Conservation (phyloP, 2,797 vertebrate species). For the Heteromormyrus szaboi region DNA sequence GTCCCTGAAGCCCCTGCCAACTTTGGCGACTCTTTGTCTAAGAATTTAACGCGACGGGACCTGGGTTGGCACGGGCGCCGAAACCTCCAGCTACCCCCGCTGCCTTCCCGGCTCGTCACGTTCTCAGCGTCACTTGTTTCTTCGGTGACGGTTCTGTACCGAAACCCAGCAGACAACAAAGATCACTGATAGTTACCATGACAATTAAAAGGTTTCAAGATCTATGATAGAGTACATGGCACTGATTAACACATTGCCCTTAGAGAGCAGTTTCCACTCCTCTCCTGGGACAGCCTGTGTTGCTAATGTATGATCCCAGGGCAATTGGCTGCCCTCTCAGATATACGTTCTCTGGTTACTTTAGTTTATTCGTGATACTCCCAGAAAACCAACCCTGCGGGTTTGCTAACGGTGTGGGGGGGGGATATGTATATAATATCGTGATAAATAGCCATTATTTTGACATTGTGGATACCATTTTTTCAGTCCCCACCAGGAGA, state of each 20-base stretch:
- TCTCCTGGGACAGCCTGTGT: neutral
- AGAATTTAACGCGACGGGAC: neutral
- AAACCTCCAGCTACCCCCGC: too few species aligned
- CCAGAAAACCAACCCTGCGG: neutral
- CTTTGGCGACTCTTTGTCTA: conserved; percentile 1
- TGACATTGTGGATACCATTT: neutral
- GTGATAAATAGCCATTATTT: neutral
- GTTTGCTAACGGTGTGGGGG: neutral
- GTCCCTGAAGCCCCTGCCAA: neutral
- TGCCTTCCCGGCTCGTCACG: neutral
- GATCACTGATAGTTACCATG: neutral
- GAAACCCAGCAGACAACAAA: neutral
- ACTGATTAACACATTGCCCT: neutral
- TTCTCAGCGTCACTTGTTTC: neutral
- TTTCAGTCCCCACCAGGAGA: neutral
- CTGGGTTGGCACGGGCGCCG: neutral
- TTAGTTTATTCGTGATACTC: neutral
- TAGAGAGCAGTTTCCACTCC: neutral
- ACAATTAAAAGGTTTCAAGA: neutral
- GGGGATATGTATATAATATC: neutral
- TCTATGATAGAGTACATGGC: neutral
- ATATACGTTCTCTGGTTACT: neutral
- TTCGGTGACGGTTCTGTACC: neutral
- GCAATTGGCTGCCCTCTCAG: neutral
- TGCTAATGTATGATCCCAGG: neutral